Evolutionary conservation across 2,113 vertebrate species (phyloP).

Genomic region (Epinephelus fuscoguttatus): DNA sequence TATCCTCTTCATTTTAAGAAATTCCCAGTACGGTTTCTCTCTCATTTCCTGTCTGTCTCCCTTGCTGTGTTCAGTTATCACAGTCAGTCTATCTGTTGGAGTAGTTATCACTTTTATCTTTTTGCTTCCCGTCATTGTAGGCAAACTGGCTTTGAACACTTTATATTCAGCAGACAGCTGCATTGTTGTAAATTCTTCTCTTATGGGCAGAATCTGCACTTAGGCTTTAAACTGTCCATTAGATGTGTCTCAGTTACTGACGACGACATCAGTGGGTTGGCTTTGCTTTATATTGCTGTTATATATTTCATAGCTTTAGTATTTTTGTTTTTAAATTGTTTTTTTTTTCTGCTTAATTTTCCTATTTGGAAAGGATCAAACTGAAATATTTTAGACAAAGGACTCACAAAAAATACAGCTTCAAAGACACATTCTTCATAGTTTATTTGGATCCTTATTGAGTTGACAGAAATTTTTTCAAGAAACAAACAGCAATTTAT

Average conservation of each 20-base stretch:
- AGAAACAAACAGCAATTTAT: background rate
- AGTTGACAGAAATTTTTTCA: background rate
- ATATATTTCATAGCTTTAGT: background rate
- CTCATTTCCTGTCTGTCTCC: conserved; percentile 37
- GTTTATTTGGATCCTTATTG: conserved; percentile 9
- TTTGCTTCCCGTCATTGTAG: background rate
- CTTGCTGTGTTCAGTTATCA: conserved; percentile 33
- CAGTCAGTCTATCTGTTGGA: conserved; percentile 15
- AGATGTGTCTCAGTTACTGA: background rate
- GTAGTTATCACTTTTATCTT: conserved; percentile 3
- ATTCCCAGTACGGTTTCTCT: conserved; percentile 21
- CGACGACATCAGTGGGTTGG: background rate
- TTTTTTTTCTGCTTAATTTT: background rate
- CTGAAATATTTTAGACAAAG: no score
- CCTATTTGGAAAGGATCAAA: background rate
- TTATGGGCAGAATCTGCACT: background rate
- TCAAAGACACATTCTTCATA: background rate
- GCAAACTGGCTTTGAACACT: background rate
- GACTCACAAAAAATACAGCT: background rate
- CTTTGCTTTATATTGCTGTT: background rate
- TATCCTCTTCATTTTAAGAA: conserved; percentile 45
- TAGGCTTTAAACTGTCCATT: background rate
- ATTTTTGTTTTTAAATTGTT: background rate
- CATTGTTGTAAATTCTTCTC: background rate
- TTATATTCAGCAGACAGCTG: background rate